These are phyloP conservation scores for Stictocephala bisonia DNA, from an alignment of 2,888 invertebrate species.

Conservation along the genomic window DNA sequence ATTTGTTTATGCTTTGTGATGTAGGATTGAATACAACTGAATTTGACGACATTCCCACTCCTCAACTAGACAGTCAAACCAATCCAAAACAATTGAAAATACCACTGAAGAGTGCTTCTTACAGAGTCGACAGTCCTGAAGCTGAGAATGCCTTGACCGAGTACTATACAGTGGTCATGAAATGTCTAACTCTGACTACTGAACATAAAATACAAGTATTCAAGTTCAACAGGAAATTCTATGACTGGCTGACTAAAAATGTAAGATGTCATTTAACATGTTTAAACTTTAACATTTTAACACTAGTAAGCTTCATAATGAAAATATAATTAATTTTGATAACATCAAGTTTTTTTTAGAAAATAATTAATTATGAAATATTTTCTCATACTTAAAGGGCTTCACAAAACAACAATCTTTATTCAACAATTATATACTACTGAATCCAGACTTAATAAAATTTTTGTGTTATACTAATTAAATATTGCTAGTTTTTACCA, in stretches of 20 bases:
- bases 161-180: constrained; percentile 54
- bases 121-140: constrained; percentile 52
- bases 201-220: constrained; percentile 51
- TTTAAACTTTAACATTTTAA: too few species aligned
- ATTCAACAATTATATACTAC: too few species aligned
- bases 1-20: too few species aligned
- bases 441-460: too few species aligned
- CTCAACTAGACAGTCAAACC: constrained; percentile 52
- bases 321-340: background rate
- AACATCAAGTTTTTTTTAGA: too few species aligned
- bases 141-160: constrained; percentile 51
- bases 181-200: constrained; percentile 49
- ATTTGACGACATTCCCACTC: constrained; percentile 51
- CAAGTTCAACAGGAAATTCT: constrained; percentile 51
- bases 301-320: too few species aligned
- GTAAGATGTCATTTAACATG: constrained; percentile 11
- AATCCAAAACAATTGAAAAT: constrained; percentile 53
- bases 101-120: constrained; percentile 50
- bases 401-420: too few species aligned
- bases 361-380: background rate
- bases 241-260: constrained; percentile 40
- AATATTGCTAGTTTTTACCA: too few species aligned
- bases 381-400: too few species aligned
- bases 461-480: too few species aligned
- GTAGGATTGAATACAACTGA: too few species aligned